Conservation (phyloP, 2,113 vertebrate genomes). For the Tautogolabrus adspersus region DNA sequence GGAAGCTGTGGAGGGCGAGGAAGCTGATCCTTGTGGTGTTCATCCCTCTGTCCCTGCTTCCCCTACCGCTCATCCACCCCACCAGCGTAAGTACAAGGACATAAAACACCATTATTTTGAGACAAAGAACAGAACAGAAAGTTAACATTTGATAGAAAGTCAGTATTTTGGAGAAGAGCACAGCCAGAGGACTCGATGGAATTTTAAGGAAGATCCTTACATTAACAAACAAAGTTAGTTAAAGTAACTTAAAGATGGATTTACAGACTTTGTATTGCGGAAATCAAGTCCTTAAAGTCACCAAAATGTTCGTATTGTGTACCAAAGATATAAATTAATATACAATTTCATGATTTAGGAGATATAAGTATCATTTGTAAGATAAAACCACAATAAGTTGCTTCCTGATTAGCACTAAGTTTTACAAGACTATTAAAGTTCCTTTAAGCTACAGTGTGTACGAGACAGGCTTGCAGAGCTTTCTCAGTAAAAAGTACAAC, state of each 20-base stretch:
- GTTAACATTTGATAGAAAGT: neutral
- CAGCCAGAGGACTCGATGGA: neutral
- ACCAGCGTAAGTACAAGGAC: slow-evolving; percentile 90
- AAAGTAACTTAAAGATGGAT: neutral
- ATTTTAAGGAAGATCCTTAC: neutral
- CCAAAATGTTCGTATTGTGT: no score
- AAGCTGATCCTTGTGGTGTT: slow-evolving; percentile 91
- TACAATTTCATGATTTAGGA: no score
- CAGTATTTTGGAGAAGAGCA: neutral
- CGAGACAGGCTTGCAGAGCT: no score
- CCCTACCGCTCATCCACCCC: slow-evolving; percentile 90
- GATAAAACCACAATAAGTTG: neutral
- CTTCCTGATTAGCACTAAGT: neutral
- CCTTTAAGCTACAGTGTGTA: no score
- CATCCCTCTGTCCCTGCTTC: slow-evolving; percentile 92
- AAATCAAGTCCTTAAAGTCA: neutral
- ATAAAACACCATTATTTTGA: neutral
- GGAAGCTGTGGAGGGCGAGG: slow-evolving; percentile 87
- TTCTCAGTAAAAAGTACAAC: neutral
- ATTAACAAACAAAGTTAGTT: no score
- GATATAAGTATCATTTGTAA: no score
- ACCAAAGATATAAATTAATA: neutral
- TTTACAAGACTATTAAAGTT: neutral
- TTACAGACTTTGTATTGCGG: no score
- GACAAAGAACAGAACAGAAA: neutral